phyloP scores from a whole-genome alignment of 2,797 vertebrate genomes.

The Margarornis squamiger region DNA sequence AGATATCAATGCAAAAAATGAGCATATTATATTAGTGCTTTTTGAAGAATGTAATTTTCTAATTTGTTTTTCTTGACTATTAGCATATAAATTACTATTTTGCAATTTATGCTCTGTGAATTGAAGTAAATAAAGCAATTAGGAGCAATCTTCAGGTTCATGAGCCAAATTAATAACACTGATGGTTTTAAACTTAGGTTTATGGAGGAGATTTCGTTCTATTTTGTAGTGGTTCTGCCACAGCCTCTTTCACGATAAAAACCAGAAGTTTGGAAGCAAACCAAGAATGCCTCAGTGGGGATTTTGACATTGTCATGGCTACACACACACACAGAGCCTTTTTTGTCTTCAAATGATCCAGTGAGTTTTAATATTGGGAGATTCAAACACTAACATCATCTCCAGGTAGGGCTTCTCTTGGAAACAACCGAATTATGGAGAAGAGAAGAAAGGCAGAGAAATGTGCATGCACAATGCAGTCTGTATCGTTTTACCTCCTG shows the following conservation, averaged over 20 bases:
- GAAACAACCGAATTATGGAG: neutral
- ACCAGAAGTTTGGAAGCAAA: slow-evolving; percentile 43
- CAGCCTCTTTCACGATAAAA: slow-evolving; percentile 54
- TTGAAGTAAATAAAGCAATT: slow-evolving; percentile 62
- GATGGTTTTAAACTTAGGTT: neutral
- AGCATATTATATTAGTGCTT: neutral
- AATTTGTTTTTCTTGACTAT: slow-evolving; percentile 18
- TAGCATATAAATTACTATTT: slow-evolving; percentile 59
- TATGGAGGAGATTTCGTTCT: slow-evolving; percentile 13
- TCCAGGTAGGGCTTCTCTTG: neutral
- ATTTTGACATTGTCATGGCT: neutral
- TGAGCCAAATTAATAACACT: neutral
- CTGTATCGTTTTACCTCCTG: neutral
- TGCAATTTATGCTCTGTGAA: slow-evolving; percentile 17
- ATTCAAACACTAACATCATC: neutral
- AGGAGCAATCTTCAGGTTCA: slow-evolving; percentile 16
- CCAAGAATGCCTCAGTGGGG: slow-evolving; percentile 52
- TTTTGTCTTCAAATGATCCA: neutral
- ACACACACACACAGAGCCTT: neutral
- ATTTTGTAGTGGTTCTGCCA: neutral
- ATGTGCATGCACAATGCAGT: neutral
- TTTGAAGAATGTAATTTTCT: slow-evolving; percentile 34
- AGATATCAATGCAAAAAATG: neutral
- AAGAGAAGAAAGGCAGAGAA: neutral
- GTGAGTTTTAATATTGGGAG: neutral